Conservation (phyloP, 2,888 invertebrate genomes). For the Automeris io region DNA sequence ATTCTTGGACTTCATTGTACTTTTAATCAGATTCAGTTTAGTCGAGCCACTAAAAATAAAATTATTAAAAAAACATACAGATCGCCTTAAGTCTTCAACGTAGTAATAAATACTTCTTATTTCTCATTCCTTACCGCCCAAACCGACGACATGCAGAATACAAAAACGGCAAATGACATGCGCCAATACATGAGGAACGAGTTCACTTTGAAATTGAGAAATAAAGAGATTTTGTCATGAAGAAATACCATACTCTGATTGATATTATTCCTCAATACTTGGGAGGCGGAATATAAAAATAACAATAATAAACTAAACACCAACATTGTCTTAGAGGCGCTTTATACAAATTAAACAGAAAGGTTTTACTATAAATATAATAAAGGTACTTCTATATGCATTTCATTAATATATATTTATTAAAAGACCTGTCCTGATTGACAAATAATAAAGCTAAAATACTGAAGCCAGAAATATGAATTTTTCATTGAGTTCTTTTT, state of each 20-base stretch:
- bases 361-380: conserved; percentile 13
- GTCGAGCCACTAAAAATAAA: too few species aligned
- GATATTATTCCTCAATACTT: conserved; percentile 71
- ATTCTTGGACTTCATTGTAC: too few species aligned
- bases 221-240: conserved; percentile 56
- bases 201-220: conserved; percentile 73
- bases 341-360: conserved; percentile 40
- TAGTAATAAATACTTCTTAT: conserved; percentile 63
- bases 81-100: conserved; percentile 35
- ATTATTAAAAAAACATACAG: too few species aligned
- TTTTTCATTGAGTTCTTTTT: too few species aligned
- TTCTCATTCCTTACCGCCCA: conserved; percentile 71
- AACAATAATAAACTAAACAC: conserved; percentile 59
- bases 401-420: too few species aligned
- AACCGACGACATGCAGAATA: conserved; percentile 46
- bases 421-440: too few species aligned
- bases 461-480: too few species aligned
- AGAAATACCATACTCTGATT: conserved; percentile 66
- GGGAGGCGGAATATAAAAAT: conserved; percentile 65
- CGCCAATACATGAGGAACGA: conserved; percentile 49
- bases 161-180: conserved; percentile 73
- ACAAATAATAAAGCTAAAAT: too few species aligned
- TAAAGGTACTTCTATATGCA: too few species aligned
- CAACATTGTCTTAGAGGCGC: conserved; percentile 35
- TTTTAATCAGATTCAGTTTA: too few species aligned